phyloP scores from a whole-genome alignment of 1,140 invertebrate species.

The Sitophilus oryzae region DNA sequence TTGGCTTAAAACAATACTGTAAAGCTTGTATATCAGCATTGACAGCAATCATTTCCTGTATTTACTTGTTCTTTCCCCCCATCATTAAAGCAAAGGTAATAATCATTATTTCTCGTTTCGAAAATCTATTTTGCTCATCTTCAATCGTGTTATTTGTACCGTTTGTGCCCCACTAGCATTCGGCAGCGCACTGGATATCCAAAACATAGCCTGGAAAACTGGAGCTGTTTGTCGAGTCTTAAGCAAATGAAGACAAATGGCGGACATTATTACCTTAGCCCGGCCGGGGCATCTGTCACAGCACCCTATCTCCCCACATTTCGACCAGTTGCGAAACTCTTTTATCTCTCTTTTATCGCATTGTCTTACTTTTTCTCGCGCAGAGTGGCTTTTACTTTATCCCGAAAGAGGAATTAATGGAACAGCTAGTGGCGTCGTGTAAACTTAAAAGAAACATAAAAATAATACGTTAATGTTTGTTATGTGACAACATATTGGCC shows the following conservation, averaged over 20 bases:
- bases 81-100: not conserved
- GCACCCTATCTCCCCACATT: not conserved
- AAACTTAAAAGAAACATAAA: not conserved
- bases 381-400: not conserved
- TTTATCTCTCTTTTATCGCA: not conserved
- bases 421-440: not conserved
- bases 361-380: not conserved
- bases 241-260: conserved; percentile 44
- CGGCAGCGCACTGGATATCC: not conserved
- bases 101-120: not conserved
- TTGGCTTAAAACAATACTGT: no score
- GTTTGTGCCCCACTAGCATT: no score
- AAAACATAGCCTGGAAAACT: no score
- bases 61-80: no score
- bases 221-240: conserved; percentile 34
- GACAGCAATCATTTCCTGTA: no score
- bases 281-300: conserved; percentile 37
- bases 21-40: no score
- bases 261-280: conserved; percentile 43
- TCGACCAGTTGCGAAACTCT: not conserved
- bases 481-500: no score
- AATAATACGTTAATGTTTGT: not conserved
- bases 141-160: not conserved
- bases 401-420: not conserved
- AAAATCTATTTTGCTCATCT: not conserved